A percentile compares a stretch with the other conserved stretches of the same genome.
phyloP scores from a whole-genome alignment of 2,797 vertebrate species.

The Rhabdophis nuchalis region DNA sequence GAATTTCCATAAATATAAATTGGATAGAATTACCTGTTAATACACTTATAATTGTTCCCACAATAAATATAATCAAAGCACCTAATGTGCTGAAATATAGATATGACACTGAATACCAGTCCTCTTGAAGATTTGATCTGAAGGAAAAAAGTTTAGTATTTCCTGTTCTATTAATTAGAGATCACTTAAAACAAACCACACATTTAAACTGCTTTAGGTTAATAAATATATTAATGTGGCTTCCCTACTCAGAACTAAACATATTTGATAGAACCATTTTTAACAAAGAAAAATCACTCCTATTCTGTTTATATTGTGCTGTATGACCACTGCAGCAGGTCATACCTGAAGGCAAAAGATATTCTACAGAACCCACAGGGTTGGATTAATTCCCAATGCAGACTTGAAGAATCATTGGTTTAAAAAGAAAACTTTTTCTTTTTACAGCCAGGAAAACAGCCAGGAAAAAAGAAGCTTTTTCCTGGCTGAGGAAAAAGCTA shows the following conservation, averaged over 20 bases:
- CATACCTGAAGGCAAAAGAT: not conserved
- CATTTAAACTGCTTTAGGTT: not conserved
- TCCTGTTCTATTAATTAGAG: not conserved
- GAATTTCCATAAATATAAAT: not conserved
- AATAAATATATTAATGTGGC: not conserved
- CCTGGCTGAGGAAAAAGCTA: not conserved
- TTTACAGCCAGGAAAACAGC: no score
- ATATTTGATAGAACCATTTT: not conserved
- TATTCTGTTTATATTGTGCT: not conserved
- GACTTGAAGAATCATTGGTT: not conserved
- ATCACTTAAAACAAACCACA: not conserved
- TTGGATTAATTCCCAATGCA: not conserved
- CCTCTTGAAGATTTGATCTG: conserved; percentile 74
- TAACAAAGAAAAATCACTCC: not conserved
- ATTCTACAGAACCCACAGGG: not conserved
- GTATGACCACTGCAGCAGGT: not conserved
- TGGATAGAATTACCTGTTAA: conserved; percentile 71
- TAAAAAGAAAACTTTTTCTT: not conserved
- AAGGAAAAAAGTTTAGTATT: not conserved
- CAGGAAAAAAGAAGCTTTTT: no score
- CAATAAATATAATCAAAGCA: conserved; percentile 69
- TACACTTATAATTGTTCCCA: conserved; percentile 79
- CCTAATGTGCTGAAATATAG: conserved; percentile 85
- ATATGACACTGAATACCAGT: conserved; percentile 86
- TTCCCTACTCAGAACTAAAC: not conserved